phyloP scores from a whole-genome alignment of 2,113 vertebrate genomes.

The Labeo rohita region DNA sequence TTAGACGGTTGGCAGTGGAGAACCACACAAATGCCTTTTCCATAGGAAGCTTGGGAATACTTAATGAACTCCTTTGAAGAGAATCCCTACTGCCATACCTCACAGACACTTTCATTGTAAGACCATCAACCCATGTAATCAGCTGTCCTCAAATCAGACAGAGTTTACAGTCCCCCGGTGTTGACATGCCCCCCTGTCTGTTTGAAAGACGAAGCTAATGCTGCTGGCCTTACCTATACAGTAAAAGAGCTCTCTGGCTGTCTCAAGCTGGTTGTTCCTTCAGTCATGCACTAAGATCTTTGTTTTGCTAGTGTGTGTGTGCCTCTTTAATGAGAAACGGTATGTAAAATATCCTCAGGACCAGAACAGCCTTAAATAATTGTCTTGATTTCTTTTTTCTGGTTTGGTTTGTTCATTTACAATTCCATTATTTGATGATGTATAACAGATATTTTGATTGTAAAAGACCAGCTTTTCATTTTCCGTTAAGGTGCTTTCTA shows the following conservation, averaged over 20 bases:
- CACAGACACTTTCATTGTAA: conserved; percentile 19
- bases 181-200: conserved; percentile 8
- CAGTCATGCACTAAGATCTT: conserved; percentile 9
- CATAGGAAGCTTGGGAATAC: conserved; percentile 38
- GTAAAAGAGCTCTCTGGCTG: conserved; percentile 20
- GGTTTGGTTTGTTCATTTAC: conserved; percentile 53
- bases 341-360: conserved; percentile 77
- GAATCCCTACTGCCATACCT: conserved; percentile 51
- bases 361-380: conserved; percentile 78
- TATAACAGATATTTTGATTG: conserved; percentile 16
- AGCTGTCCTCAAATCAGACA: conserved; percentile 36
- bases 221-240: conserved; percentile 47
- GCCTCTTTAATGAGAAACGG: conserved; percentile 56
- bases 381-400: conserved; percentile 59
- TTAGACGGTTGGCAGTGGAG: conserved; percentile 19
- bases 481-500: conserved; percentile 20
- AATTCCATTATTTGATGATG: conserved; percentile 45
- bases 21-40: conserved; percentile 16
- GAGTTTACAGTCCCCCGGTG: conserved; percentile 45
- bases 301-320: conserved; percentile 47
- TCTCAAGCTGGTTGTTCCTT: conserved; percentile 12
- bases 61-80: conserved; percentile 35
- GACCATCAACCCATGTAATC: conserved; percentile 15
- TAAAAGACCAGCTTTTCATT: conserved; percentile 15
- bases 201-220: neutral